These are phyloP conservation scores for Himalopsyche anomala DNA, from an alignment of 2,888 invertebrate genomes.

Conservation along the genomic window DNA sequence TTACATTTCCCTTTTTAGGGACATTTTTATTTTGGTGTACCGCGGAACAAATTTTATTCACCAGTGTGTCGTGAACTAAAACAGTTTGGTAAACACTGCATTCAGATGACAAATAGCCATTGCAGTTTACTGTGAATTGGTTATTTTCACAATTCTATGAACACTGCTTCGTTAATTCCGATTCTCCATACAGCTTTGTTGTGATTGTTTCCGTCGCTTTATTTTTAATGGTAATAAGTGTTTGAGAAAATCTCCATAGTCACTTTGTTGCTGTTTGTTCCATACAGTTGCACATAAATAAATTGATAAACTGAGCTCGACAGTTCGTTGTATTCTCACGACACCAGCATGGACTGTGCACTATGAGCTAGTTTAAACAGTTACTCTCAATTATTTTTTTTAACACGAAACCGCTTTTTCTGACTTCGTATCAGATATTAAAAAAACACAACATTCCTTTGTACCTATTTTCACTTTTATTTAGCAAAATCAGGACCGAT, in stretches of 20 bases:
- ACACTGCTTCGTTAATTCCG: not conserved
- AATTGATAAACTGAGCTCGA: not conserved
- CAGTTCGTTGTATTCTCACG: slow-evolving; percentile 22
- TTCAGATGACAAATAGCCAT: too few relatives aligned
- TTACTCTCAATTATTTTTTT: not conserved
- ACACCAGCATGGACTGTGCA: not conserved
- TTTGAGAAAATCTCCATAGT: not conserved
- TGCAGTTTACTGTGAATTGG: too few relatives aligned
- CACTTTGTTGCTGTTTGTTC: not conserved
- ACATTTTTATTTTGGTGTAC: too few relatives aligned
- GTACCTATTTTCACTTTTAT: too few relatives aligned
- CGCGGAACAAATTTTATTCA: too few relatives aligned
- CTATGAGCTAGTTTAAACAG: not conserved
- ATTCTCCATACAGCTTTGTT: not conserved
- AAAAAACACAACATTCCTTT: too few relatives aligned
- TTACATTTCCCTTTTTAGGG: too few relatives aligned
- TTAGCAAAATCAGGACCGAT: too few relatives aligned
- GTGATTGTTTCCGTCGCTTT: not conserved
- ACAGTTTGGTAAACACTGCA: too few relatives aligned
- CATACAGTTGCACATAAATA: not conserved
- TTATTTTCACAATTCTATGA: not conserved
- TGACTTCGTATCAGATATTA: not conserved
- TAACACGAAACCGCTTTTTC: not conserved
- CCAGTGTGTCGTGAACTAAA: too few relatives aligned
- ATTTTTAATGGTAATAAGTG: not conserved